These are phyloP conservation scores for Alces alces DNA, from an alignment of 2,113 vertebrate species.

Conservation along the genomic window DNA sequence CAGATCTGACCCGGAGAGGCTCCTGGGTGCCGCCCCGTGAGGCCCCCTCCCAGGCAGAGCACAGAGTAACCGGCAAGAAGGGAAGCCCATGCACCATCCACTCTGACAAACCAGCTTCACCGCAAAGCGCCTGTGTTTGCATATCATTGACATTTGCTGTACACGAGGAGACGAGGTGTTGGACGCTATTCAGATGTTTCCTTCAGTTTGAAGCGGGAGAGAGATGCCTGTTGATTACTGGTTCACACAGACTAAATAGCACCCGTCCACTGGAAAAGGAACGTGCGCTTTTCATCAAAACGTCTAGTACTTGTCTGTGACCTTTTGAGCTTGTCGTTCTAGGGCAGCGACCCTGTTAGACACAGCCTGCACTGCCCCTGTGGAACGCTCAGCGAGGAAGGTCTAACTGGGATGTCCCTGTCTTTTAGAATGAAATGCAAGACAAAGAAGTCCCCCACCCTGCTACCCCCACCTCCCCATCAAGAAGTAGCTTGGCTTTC, in stretches of 20 bases:
- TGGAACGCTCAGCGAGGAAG: background rate
- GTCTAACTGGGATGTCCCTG: slow-evolving; percentile 61
- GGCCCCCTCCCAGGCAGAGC: background rate
- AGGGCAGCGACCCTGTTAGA: slow-evolving; percentile 67
- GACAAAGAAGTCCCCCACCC: background rate
- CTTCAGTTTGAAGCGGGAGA: slow-evolving; percentile 67
- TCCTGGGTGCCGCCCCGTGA: fast-evolving
- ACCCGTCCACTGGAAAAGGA: slow-evolving; percentile 63
- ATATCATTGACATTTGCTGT: slow-evolving; percentile 65
- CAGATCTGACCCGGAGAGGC: background rate
- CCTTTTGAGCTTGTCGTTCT: slow-evolving; percentile 74
- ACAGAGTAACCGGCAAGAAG: background rate
- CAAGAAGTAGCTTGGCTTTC: slow-evolving; percentile 54
- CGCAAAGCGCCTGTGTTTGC: slow-evolving; percentile 35
- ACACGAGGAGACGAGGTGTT: slow-evolving; percentile 45
- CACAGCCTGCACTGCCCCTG: background rate
- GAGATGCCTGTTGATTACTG: slow-evolving; percentile 70
- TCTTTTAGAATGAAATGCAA: background rate
- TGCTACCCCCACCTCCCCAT: background rate
- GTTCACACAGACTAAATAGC: slow-evolving; percentile 49
- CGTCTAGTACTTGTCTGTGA: slow-evolving; percentile 66
- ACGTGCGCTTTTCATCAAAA: slow-evolving; percentile 55
- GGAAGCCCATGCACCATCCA: background rate
- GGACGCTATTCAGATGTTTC: slow-evolving; percentile 68
- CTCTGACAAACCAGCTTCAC: background rate